Conservation (phyloP, 2,888 invertebrate species). For the Leucoma salicis region DNA sequence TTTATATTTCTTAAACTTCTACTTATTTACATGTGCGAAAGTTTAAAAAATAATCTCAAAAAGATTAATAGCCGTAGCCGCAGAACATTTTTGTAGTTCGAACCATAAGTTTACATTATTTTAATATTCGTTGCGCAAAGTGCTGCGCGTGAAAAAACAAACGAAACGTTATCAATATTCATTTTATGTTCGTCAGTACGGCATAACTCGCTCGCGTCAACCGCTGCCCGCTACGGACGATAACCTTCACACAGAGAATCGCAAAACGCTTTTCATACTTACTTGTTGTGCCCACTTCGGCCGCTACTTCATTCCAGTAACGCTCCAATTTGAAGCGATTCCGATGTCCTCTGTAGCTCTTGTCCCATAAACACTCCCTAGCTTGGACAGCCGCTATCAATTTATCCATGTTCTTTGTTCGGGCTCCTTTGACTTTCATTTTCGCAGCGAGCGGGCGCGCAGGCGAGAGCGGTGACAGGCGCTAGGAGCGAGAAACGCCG, state of each 20-base stretch:
- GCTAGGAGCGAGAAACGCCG: conserved; percentile 50
- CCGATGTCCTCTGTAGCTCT: conserved; percentile 69
- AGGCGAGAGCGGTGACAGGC: conserved; percentile 48
- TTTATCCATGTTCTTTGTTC: conserved; percentile 72
- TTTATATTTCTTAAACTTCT: too few relatives aligned
- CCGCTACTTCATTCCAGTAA: conserved; percentile 76
- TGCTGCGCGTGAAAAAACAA: conserved; percentile 24
- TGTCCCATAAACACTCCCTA: conserved; percentile 75
- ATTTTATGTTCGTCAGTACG: neutral
- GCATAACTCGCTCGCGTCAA: conserved; percentile 4
- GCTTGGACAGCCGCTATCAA: conserved; percentile 76
- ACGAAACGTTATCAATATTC: conserved; percentile 12
- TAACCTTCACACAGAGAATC: conserved; percentile 42
- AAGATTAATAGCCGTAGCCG: conserved; percentile 3
- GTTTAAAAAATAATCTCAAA: conserved; percentile 1
- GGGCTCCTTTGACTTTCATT: conserved; percentile 61
- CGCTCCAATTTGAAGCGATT: conserved; percentile 74
- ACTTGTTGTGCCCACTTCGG: conserved; percentile 74
- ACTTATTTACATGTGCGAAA: neutral
- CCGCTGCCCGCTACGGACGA: conserved; percentile 35
- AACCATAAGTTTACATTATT: neutral
- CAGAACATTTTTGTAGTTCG: conserved; percentile 3
- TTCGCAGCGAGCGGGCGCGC: conserved; percentile 59
- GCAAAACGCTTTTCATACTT: conserved; percentile 63
- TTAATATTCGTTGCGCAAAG: neutral